A percentile compares a stretch with the other conserved stretches of the same genome.
Conservation (phyloP, 2,797 vertebrate species). For the Podarcis siculus region DNA sequence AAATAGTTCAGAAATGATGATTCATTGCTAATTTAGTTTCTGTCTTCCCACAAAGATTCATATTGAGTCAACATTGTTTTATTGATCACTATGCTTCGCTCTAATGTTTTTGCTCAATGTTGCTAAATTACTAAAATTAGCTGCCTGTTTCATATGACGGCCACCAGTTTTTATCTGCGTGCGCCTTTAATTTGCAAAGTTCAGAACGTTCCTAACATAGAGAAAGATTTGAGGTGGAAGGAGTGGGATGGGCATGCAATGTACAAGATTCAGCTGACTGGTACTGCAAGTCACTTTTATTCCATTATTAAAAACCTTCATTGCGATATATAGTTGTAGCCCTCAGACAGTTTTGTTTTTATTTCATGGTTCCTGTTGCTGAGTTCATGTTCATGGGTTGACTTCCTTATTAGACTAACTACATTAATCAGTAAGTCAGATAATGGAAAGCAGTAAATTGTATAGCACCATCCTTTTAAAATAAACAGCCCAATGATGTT, state of each 20-base stretch:
- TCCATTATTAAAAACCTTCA: not conserved
- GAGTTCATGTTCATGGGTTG: not conserved
- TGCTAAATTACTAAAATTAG: not conserved
- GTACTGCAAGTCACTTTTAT: constrained; percentile 9
- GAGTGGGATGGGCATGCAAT: not conserved
- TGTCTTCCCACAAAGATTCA: not conserved
- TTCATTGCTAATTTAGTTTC: not conserved
- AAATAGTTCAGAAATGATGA: not conserved
- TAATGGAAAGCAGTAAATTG: not conserved
- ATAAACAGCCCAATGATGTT: not conserved
- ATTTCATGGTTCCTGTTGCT: constrained; percentile 16
- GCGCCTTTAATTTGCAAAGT: not conserved
- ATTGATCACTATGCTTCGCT: not conserved
- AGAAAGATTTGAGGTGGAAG: constrained; percentile 2
- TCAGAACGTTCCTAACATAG: constrained; percentile 15
- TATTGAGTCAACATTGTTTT: not conserved
- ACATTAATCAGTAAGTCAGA: not conserved
- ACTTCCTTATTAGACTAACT: not conserved
- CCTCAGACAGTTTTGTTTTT: constrained; percentile 5
- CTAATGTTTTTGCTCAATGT: not conserved
- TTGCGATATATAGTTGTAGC: not conserved
- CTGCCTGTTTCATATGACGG: not conserved
- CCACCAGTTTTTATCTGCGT: not conserved
- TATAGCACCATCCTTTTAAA: not conserved
- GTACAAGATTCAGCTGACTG: constrained; percentile 6